phyloP scores from a whole-genome alignment of 2,888 invertebrate species.

The Campopleginae sp. region DNA sequence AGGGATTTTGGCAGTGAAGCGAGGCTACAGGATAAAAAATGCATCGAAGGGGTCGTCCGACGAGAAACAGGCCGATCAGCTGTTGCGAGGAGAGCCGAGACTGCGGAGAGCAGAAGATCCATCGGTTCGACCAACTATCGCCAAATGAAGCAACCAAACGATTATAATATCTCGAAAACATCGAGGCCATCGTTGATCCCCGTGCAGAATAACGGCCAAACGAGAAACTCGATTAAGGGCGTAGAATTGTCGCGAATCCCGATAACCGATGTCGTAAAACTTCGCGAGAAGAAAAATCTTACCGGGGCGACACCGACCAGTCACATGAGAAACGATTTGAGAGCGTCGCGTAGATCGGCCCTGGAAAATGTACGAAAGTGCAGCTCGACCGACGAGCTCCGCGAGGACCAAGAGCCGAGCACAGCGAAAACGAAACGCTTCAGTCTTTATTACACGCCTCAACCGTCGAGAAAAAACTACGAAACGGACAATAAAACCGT shows the following conservation, averaged over 20 bases:
- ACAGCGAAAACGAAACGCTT: constrained; percentile 75
- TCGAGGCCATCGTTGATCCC: constrained; percentile 70
- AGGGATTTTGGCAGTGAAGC: constrained; percentile 53
- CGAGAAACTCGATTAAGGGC: constrained; percentile 33
- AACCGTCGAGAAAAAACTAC: constrained; percentile 77
- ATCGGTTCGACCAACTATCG: constrained; percentile 33
- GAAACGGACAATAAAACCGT: constrained; percentile 72
- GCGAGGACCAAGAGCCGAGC: constrained; percentile 73
- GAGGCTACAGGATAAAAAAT: constrained; percentile 59
- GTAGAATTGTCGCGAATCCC: constrained; percentile 56
- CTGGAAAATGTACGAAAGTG: constrained; percentile 71
- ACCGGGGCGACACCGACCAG: constrained; percentile 40
- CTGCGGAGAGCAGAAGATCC: constrained; percentile 30
- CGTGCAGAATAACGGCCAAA: constrained; percentile 67
- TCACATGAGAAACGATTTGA: constrained; percentile 49
- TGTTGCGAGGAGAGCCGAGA: constrained; percentile 35
- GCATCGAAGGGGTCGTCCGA: constrained; percentile 34
- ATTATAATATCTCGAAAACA: constrained; percentile 52
- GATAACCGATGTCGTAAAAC: constrained; percentile 73
- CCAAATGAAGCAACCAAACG: constrained; percentile 46
- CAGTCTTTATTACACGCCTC: constrained; percentile 81
- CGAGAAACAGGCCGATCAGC: neutral
- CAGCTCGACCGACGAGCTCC: constrained; percentile 76
- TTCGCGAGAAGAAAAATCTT: constrained; percentile 72
- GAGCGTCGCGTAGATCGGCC: constrained; percentile 39